Percentiles rank a stretch among this genome's conserved stretches.
Conservation (phyloP, 2,113 vertebrate genomes). For the Verasper variegatus region DNA sequence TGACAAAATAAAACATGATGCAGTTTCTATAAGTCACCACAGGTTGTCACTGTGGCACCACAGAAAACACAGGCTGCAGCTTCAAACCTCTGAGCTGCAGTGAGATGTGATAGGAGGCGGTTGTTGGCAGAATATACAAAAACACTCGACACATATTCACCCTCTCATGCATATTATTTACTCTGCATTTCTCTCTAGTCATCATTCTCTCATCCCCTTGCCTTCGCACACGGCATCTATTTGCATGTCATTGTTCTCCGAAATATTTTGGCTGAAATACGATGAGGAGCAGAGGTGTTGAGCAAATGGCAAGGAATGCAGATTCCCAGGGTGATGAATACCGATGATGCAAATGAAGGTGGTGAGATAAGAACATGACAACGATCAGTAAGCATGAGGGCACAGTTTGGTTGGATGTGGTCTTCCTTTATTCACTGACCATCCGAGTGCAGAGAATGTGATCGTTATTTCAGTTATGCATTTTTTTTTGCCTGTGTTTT, state of each 20-base stretch:
- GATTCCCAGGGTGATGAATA: slow-evolving; percentile 60
- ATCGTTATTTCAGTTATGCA: slow-evolving; percentile 2
- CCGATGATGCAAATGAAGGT: slow-evolving; percentile 54
- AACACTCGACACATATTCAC: not conserved
- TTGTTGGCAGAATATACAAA: not conserved
- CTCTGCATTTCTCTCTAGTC: not conserved
- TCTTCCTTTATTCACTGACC: not conserved
- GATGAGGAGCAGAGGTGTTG: slow-evolving; percentile 49
- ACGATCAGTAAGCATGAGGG: slow-evolving; percentile 24
- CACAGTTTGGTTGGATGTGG: slow-evolving; percentile 20
- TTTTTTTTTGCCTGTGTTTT: too few species aligned
- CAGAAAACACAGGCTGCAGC: not conserved
- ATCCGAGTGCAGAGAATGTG: not conserved
- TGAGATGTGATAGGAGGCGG: not conserved
- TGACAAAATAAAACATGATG: not conserved
- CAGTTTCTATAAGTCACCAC: slow-evolving; percentile 48
- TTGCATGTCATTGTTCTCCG: slow-evolving; percentile 34
- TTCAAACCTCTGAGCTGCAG: not conserved
- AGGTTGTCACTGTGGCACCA: slow-evolving; percentile 64
- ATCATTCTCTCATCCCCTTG: not conserved
- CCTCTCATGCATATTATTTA: slow-evolving; percentile 16
- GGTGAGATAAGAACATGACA: slow-evolving; percentile 43
- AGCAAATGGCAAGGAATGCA: slow-evolving; percentile 45
- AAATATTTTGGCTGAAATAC: slow-evolving; percentile 48
- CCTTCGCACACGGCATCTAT: not conserved